Percentiles rank a stretch among this genome's conserved stretches.
These are phyloP conservation scores for Malachius bipustulatus DNA, from an alignment of 2,888 invertebrate species.

Conservation along the genomic window DNA sequence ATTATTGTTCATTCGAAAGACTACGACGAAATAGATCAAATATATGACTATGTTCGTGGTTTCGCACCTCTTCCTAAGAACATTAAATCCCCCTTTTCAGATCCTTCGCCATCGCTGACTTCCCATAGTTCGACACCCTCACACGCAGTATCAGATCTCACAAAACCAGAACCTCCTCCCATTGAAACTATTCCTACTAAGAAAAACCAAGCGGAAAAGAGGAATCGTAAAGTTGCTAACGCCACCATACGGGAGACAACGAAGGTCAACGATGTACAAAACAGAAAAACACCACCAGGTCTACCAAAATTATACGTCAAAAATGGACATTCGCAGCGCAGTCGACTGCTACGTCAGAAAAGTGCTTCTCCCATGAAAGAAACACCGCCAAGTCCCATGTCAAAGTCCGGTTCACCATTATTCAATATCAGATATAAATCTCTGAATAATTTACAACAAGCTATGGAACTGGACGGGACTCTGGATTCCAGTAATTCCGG, in stretches of 20 bases:
- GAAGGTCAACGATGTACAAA: constrained; percentile 40
- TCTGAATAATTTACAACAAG: constrained; percentile 59
- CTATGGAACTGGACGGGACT: constrained; percentile 62
- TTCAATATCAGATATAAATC: constrained; percentile 65
- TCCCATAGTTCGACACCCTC: constrained; percentile 37
- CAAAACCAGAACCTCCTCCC: constrained; percentile 79
- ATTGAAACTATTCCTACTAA: constrained; percentile 85
- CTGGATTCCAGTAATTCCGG: constrained; percentile 83
- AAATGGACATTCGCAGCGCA: constrained; percentile 55
- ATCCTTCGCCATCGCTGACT: constrained; percentile 38
- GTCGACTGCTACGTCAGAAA: constrained; percentile 55
- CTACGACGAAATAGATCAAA: constrained; percentile 92
- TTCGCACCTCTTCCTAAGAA: constrained; percentile 82
- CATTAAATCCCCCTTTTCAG: constrained; percentile 52
- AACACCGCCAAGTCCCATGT: constrained; percentile 50
- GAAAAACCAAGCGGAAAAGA: constrained; percentile 60
- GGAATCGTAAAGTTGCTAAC: constrained; percentile 59
- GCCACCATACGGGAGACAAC: constrained; percentile 40
- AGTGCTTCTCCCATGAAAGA: constrained; percentile 63
- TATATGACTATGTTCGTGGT: constrained; percentile 90
- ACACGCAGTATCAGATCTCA: constrained; percentile 32
- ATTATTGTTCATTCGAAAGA: constrained; percentile 56
- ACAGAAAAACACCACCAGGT: constrained; percentile 47
- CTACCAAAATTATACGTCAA: constrained; percentile 71
- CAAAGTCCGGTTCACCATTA: constrained; percentile 61